Evolutionary conservation across 2,888 invertebrate species (phyloP).

Genomic region (Napeogenes sylphis): DNA sequence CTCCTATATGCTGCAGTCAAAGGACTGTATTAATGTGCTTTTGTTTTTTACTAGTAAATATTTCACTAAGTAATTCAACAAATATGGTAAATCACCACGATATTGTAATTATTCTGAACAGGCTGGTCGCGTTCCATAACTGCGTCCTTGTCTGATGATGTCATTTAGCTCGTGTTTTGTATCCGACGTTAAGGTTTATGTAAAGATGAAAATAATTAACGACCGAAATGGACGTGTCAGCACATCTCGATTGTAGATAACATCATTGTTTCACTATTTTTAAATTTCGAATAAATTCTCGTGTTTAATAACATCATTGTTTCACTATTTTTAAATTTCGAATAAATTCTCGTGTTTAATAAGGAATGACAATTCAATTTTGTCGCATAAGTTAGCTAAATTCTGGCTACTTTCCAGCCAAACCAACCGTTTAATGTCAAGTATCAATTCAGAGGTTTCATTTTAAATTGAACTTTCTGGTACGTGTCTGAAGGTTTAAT

Average conservation of each 20-base stretch:
- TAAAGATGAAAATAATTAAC: conserved; percentile 18
- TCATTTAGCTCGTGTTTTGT: conserved; percentile 37
- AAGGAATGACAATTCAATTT: conserved; percentile 9
- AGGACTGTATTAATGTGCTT: too few relatives aligned
- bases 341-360: background rate
- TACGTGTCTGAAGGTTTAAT: conserved; percentile 6
- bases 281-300: too few relatives aligned
- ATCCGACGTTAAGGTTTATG: conserved; percentile 24
- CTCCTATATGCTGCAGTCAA: too few relatives aligned
- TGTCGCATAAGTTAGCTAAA: conserved; percentile 16
- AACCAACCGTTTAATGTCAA: conserved; percentile 24
- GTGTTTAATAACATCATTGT: background rate
- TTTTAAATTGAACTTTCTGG: conserved; percentile 2
- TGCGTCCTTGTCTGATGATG: conserved; percentile 59
- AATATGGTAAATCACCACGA: too few relatives aligned
- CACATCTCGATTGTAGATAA: too few relatives aligned
- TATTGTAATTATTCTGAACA: conserved; percentile 21
- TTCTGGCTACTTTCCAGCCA: conserved; percentile 25
- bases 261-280: too few relatives aligned
- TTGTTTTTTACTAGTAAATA: too few relatives aligned
- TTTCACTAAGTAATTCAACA: too few relatives aligned
- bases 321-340: too few relatives aligned
- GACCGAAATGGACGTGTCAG: conserved; percentile 7
- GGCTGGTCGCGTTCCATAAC: conserved; percentile 43
- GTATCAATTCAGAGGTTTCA: conserved; percentile 15